Evolutionary conservation across 2,797 vertebrate species (phyloP).

Genomic region (Oreonectes daqikongensis): DNA sequence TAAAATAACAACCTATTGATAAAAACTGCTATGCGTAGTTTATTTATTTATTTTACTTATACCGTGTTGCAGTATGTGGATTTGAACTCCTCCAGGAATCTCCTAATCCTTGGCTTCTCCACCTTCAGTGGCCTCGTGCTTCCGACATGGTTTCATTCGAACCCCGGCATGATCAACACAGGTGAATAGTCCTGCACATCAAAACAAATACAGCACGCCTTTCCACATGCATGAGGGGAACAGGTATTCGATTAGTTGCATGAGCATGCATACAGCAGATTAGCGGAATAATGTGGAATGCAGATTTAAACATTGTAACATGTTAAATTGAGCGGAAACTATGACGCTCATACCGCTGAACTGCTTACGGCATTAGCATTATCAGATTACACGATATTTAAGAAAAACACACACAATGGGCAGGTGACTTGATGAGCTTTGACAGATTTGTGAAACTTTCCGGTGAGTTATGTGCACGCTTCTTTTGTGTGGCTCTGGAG

Average conservation of each 20-base stretch:
- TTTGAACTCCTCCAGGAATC: constrained; percentile 81
- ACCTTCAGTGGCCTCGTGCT: constrained; percentile 80
- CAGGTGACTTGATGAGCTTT: background rate
- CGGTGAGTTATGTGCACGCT: background rate
- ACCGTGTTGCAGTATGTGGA: constrained; percentile 74
- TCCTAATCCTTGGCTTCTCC: constrained; percentile 80
- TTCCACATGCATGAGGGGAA: background rate
- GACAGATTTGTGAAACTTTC: background rate
- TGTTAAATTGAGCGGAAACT: background rate
- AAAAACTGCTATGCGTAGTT: background rate
- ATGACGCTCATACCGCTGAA: background rate
- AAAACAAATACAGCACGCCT: background rate
- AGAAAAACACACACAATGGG: background rate
- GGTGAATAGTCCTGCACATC: constrained; percentile 60
- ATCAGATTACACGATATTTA: background rate
- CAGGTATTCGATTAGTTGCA: background rate
- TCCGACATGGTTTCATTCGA: constrained; percentile 79
- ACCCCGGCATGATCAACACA: constrained; percentile 77
- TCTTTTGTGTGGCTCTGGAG: background rate
- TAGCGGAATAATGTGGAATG: background rate
- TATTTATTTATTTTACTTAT: background rate
- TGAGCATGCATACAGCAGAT: background rate
- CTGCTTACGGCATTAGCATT: background rate
- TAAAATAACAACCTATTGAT: too few relatives aligned
- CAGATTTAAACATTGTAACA: background rate